These are phyloP conservation scores for Streptopelia turtur DNA, from an alignment of 2,797 vertebrate species.

Conservation along the genomic window DNA sequence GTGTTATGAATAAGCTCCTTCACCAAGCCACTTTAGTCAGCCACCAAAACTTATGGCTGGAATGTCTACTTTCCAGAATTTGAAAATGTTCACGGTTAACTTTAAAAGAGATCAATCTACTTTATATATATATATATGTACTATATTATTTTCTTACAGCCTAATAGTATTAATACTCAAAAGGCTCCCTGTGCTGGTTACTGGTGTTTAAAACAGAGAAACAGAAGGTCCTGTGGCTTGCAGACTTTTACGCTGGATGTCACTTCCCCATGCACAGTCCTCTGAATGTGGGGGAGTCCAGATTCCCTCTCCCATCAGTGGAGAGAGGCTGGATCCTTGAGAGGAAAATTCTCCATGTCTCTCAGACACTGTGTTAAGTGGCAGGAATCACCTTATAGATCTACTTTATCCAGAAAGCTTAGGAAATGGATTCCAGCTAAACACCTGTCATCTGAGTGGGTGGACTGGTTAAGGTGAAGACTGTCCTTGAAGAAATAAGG, in stretches of 20 bases:
- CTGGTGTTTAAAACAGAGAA: neutral
- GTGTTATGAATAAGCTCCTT: neutral
- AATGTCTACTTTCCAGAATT: neutral
- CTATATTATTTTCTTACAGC: neutral
- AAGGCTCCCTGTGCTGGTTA: neutral
- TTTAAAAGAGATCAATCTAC: neutral
- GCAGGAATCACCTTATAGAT: neutral
- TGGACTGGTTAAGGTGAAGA: neutral
- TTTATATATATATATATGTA: neutral
- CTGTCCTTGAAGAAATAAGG: neutral
- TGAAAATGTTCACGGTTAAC: neutral
- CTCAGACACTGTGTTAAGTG: neutral
- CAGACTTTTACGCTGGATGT: neutral
- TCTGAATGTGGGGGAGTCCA: neutral
- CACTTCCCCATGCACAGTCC: neutral
- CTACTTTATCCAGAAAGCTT: neutral
- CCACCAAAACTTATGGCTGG: neutral
- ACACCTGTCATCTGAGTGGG: neutral
- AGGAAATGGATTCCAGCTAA: neutral
- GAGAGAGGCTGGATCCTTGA: neutral
- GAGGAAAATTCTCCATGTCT: neutral
- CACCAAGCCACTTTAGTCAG: neutral
- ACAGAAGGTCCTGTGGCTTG: neutral
- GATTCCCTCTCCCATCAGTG: neutral
- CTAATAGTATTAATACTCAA: neutral